Base-by-base conservation (phyloP, 2,888 invertebrate genomes). In the Crioceris asparagi region DNA sequence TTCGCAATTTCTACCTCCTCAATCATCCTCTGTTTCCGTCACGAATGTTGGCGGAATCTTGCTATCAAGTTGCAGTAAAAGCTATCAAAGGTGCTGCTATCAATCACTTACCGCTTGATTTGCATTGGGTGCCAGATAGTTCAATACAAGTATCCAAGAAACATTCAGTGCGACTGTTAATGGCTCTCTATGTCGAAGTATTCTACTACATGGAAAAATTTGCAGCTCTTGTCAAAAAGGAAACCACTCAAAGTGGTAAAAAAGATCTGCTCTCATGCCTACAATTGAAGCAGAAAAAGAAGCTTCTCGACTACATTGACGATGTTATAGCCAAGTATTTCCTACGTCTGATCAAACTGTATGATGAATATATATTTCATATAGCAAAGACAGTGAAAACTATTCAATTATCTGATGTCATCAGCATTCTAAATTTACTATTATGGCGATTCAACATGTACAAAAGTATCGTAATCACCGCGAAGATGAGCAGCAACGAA, bases 261-360 rank as follows among this genome's bases (percentile, higher is more conserved):
- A n/a, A n/a, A n/a, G n/a, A n/a, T n/a, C 43, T 72, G 11, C 53
- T 69, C 25, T 55, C 75, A 16, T 74, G 72, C 46, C 62, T 70
- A 44, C 56, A 64, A 3, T 41, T 55, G 2, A 52, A 60, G 19
- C 46, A 57, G 39, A 57, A 50, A 26, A 69, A 70, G 36, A 58
- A 61, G 49, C 51, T 69, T 46, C 60, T 64, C 17, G 65, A 70
- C 54, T 64, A 71, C 53, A 57, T 67, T 43, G 66, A 73, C 50
- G 65, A 71, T 53, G 69, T 74, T 0, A 62, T 79, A 17, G 57
- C 77, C 14, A 68, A 68, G 33, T 53, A 71, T 40, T 74, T 75
- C 49, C 57, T 65, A 1, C 50, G 54, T n/a, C 65, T 77, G 40
- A 48, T 74, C 2, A 51, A 65, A 5, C 53, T 60, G 19, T 64